Percentiles rank a stretch among this genome's conserved stretches.
phyloP scores from a whole-genome alignment of 2,888 invertebrate species.

The Dryobotodes eremita region DNA sequence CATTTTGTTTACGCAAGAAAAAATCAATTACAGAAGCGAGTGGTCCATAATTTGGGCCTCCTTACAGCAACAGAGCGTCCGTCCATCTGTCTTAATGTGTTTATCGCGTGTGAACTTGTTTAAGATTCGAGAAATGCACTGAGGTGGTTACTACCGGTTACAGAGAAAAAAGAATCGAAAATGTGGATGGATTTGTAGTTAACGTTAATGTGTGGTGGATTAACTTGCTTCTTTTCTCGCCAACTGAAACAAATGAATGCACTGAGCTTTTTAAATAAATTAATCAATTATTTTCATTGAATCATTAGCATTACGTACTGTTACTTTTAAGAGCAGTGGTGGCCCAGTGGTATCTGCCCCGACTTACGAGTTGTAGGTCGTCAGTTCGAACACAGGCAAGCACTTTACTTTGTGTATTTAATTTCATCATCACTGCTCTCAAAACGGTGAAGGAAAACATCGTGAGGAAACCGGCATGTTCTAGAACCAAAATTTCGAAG shows the following conservation, averaged over 20 bases:
- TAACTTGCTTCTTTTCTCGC: conserved; percentile 13
- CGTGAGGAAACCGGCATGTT: too few species aligned
- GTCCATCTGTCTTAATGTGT: conserved; percentile 77
- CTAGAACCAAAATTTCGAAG: too few species aligned
- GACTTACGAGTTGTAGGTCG: too few species aligned
- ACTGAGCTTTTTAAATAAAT: too few species aligned
- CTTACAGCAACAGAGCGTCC: conserved; percentile 68
- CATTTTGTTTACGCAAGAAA: conserved; percentile 64
- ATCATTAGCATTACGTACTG: too few species aligned
- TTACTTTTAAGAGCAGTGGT: too few species aligned
- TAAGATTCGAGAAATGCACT: conserved; percentile 55
- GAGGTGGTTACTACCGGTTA: conserved; percentile 51
- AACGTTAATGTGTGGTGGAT: conserved; percentile 8
- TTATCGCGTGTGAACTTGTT: conserved; percentile 77
- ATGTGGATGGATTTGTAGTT: conserved; percentile 32
- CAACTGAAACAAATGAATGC: not conserved
- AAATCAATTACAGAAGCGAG: conserved; percentile 77
- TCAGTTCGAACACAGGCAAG: too few species aligned
- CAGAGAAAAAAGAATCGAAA: conserved; percentile 39
- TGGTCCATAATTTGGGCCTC: conserved; percentile 72
- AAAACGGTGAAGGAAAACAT: too few species aligned
- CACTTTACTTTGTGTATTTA: too few species aligned
- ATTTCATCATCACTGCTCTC: too few species aligned
- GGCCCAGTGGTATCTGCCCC: too few species aligned
- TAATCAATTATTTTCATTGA: not conserved